A percentile compares a stretch with the other conserved stretches of the same genome.
phyloP scores from a whole-genome alignment of 2,113 vertebrate genomes.

The Cyprinodon brontotheroides region DNA sequence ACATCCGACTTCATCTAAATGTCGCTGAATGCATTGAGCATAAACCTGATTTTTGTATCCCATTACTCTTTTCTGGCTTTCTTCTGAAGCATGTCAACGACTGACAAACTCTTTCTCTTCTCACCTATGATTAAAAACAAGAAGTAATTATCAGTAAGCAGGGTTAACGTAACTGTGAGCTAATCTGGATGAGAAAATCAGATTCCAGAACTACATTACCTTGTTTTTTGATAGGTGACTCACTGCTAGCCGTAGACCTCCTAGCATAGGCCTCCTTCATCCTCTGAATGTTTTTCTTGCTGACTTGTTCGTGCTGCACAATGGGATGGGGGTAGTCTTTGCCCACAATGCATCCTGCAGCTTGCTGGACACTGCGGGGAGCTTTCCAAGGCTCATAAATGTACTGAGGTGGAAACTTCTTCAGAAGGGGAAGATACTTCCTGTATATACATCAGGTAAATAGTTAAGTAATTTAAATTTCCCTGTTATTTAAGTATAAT shows the following conservation, averaged over 20 bases:
- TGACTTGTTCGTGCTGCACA: slow-evolving; percentile 60
- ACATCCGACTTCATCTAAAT: not conserved
- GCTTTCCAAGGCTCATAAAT: slow-evolving; percentile 84
- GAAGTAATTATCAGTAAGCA: not conserved
- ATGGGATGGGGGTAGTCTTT: slow-evolving; percentile 78
- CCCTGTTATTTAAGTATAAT: not conserved
- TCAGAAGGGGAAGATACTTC: slow-evolving; percentile 79
- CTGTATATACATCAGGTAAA: slow-evolving; percentile 38
- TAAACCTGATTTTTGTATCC: not conserved
- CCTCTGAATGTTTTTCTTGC: slow-evolving; percentile 76
- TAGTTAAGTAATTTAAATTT: fast-evolving
- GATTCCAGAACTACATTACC: slow-evolving; percentile 22
- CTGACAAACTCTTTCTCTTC: slow-evolving; percentile 65
- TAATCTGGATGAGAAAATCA: not conserved
- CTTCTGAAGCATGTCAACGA: slow-evolving; percentile 65
- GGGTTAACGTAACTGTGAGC: not conserved
- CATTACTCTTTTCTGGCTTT: slow-evolving; percentile 41
- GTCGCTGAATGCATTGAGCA: too few species aligned
- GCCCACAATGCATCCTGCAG: slow-evolving; percentile 80
- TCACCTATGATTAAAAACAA: slow-evolving; percentile 50
- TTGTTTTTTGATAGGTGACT: slow-evolving; percentile 52
- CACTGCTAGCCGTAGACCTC: slow-evolving; percentile 28
- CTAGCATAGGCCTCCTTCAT: slow-evolving; percentile 78
- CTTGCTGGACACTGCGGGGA: slow-evolving; percentile 72
- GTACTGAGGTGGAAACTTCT: slow-evolving; percentile 74